Evolutionary conservation across 1,140 invertebrate genomes (phyloP), one percentile per base, ranked within the genome.

Genomic region (Vanessa atalanta): DNA sequence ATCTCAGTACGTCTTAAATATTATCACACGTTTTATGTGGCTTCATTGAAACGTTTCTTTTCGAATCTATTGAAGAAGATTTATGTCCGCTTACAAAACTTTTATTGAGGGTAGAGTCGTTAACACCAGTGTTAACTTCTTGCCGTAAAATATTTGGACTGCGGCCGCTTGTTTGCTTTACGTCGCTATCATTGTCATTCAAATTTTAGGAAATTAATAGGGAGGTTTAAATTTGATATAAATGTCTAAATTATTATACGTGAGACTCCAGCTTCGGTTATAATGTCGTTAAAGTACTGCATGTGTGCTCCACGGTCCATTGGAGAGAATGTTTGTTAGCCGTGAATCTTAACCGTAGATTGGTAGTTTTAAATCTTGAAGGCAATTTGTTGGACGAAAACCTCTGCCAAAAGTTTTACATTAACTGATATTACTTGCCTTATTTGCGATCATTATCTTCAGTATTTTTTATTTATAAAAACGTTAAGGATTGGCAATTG

Each of bases 71-170:
- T 55, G 50, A 14, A 55, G 23, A 81, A 89, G 90, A 92, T 90
- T 90, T 92, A 90, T 90, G 83, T 86, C 65, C 75, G 72, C 73
- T 81, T 76, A 88, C 88, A 87, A 90, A 85, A 87, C 79, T 89
- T 91, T 92, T 92, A 92, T 90, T 78, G 85, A 69, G 78, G 83
- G 76, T 78, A 76, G 70, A 65, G 83, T 92, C 88, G 88, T 90
- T 90, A 90, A 90, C 90, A 88, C 90, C 82, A 79, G 79, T 88
- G 88, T 92, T 87, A 89, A 88, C 75, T 87, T 88, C 84, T 57
- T 50, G 67, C 65, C 65, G 79, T 89, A 84, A 88, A 89, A 89
- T 89, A 89, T 90, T 83, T 76, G 74, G 75, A 78, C 76, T 65
- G 66, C 57, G 72, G 69, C 70, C 69, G 71, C 70, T 82, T 85